phyloP scores from a whole-genome alignment of 2,797 vertebrate species.

The Melanotaenia pygmaea region DNA sequence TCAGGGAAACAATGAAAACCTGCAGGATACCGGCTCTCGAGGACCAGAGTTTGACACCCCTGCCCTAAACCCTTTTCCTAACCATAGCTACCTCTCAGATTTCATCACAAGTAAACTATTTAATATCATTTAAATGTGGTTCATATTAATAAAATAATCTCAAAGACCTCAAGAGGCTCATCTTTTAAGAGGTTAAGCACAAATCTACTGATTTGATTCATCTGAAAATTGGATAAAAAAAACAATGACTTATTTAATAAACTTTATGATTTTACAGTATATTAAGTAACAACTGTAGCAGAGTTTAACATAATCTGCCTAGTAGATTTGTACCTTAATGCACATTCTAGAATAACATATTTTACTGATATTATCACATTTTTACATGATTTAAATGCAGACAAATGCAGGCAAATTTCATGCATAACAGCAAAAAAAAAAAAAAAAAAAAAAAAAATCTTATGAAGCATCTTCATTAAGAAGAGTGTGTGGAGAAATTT shows the following conservation, averaged over 20 bases:
- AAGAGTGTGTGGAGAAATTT: conserved; percentile 1
- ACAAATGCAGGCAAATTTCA: not conserved
- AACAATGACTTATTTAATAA: conserved; percentile 9
- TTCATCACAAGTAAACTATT: not conserved
- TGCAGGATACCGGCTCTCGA: no score
- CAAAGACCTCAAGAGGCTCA: not conserved
- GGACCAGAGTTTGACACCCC: no score
- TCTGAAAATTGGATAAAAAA: not conserved
- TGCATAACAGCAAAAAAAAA: conserved; percentile 1
- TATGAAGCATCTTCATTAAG: not conserved
- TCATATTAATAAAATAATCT: not conserved
- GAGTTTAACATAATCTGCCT: conserved; percentile 22
- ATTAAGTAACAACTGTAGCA: conserved; percentile 1
- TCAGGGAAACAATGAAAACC: no score
- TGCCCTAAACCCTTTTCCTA: not conserved
- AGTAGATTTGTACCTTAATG: conserved; percentile 17
- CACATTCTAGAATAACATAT: conserved; percentile 3
- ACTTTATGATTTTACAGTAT: not conserved
- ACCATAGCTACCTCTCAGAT: not conserved
- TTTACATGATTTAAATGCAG: not conserved
- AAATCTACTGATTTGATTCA: not conserved
- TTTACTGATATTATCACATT: conserved; percentile 13
- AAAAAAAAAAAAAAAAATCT: not conserved
- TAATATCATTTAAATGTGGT: not conserved
- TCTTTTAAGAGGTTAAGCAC: not conserved